Conservation (phyloP, 2,113 vertebrate genomes). For the Thamnaconus septentrionalis region DNA sequence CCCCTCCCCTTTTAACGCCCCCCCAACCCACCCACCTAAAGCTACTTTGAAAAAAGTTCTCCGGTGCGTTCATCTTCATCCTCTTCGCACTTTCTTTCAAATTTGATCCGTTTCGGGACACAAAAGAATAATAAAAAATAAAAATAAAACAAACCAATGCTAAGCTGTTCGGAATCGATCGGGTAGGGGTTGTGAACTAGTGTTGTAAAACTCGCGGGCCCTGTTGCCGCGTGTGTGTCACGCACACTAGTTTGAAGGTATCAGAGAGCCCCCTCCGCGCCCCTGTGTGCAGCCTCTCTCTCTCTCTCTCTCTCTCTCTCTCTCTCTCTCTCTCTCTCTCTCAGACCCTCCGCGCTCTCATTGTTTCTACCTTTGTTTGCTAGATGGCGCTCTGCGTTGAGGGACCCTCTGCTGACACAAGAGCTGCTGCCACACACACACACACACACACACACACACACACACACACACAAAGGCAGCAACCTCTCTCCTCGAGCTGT, state of each 20-base stretch:
- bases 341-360: conserved; percentile 60
- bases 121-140: neutral
- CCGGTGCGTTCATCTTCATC: conserved; percentile 6
- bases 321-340: conserved; percentile 39
- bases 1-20: conserved; percentile 30
- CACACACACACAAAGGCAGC: conserved; percentile 20
- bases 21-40: conserved; percentile 1
- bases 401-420: conserved; percentile 74
- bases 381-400: conserved; percentile 95
- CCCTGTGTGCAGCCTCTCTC: conserved; percentile 22
- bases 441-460: conserved; percentile 42
- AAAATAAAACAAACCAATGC: too few relatives aligned
- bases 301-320: conserved; percentile 32
- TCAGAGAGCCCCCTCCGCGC: conserved; percentile 28
- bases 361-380: conserved; percentile 86
- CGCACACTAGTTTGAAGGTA: conserved; percentile 22
- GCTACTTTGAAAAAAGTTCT: conserved; percentile 1
- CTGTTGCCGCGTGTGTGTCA: neutral
- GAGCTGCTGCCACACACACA: conserved; percentile 50
- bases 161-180: too few relatives aligned
- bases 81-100: conserved; percentile 23
- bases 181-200: too few relatives aligned
- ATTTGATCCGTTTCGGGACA: conserved; percentile 6
- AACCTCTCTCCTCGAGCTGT: conserved; percentile 26
- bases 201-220: neutral